Base-by-base conservation (phyloP, 2,888 invertebrate genomes). In the Ochropleura plecta region DNA sequence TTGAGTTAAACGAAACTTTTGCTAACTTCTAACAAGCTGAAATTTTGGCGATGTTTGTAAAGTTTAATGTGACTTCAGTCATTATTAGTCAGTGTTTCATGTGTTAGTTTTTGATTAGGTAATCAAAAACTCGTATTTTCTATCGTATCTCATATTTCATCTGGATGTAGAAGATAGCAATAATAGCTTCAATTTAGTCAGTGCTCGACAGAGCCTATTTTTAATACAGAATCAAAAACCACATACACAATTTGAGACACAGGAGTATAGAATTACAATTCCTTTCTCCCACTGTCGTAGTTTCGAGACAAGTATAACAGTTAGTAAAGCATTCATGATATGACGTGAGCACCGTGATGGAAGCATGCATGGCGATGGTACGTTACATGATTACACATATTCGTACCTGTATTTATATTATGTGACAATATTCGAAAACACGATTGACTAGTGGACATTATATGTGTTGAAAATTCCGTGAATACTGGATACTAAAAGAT, bases 291-390 rank as follows among this genome's bases (percentile, higher is more conserved):
- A 14, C 44, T 49, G 48, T 60, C 20, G 10, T n/a, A 40, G 40
- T 57, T 66, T 59, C 16, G 59, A 70, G 48, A 78, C 55, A 63
- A 73, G 46, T 76, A 76, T 74, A 48, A 78, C 40, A 86, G 86
- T 87, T 87, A 87, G 87, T 88, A 73, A 87, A 87, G 87, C 87
- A 16, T 75, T 75, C 40, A 73, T 82, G 84, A 83, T 82, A 82
- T 83, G 81, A 82, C 67, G 81, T 82, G 86, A 75, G 76, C 80
- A 78, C 76, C 67, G 81, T 76, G 74, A 76, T 69, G 70, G 69
- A 82, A 89, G 89, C 89, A 88, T 89, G 89, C 88, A 81, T 72
- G 73, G 70, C 63, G 60, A 66, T 67, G 74, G 60, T 63, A 66
- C 68, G 67, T 67, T 70, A 85, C 83, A 75, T 77, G 49, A 60